A percentile compares a stretch with the other conserved stretches of the same genome.
Conservation (phyloP, 1,140 invertebrate genomes). For the Aphaenogaster rudis region DNA sequence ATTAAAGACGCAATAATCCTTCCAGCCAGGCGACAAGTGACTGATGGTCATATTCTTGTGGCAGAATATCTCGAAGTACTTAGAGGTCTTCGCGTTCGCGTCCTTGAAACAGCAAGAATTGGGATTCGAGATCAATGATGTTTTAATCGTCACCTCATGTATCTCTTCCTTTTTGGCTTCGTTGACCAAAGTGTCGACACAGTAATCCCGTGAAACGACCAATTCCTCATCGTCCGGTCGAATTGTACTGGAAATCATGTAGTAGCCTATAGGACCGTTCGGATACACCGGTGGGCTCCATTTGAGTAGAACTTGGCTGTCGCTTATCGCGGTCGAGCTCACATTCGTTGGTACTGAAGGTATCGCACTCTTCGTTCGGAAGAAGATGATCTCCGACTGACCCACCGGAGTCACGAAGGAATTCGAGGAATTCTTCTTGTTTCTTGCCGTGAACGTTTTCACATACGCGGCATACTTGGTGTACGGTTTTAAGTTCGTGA, state of each 20-base stretch:
- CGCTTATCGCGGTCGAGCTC: slow-evolving; percentile 80
- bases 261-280: slow-evolving; percentile 90
- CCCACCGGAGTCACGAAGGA: slow-evolving; percentile 82
- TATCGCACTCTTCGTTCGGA: slow-evolving; percentile 88
- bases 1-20: slow-evolving; percentile 76
- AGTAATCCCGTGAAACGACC: slow-evolving; percentile 88
- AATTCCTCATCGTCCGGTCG: slow-evolving; percentile 83
- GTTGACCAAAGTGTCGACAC: slow-evolving; percentile 78
- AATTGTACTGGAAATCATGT: slow-evolving; percentile 87
- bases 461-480: slow-evolving; percentile 91
- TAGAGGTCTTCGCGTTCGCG: slow-evolving; percentile 23
- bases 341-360: slow-evolving; percentile 88
- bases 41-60: slow-evolving; percentile 74
- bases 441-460: slow-evolving; percentile 85
- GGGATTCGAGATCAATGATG: slow-evolving; percentile 23
- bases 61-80: slow-evolving; percentile 80
- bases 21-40: slow-evolving; percentile 68
- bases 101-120: slow-evolving; percentile 76
- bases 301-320: slow-evolving; percentile 86
- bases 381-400: slow-evolving; percentile 88
- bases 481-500: slow-evolving; percentile 88
- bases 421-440: slow-evolving; percentile 51
- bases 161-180: slow-evolving; percentile 62
- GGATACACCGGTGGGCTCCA: slow-evolving; percentile 89
- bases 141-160: slow-evolving; percentile 68